A percentile compares a stretch with the other conserved stretches of the same genome.
Evolutionary conservation across 2,888 invertebrate species (phyloP).

Genomic region (Lamellibrachia columna): DNA sequence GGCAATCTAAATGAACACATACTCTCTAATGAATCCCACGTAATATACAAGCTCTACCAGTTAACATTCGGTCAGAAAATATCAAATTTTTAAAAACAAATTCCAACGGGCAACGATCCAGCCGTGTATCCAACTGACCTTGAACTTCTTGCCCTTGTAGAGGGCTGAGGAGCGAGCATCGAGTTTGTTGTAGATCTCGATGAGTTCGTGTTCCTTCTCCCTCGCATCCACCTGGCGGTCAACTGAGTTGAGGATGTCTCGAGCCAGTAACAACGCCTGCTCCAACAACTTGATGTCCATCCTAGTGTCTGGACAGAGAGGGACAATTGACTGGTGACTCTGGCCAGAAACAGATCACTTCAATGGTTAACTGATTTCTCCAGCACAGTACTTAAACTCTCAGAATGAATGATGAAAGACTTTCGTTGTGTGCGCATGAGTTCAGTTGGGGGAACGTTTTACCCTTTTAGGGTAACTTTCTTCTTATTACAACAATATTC

Average conservation of each 20-base stretch:
- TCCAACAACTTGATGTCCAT: slow-evolving; percentile 82
- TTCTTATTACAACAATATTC: too few relatives aligned
- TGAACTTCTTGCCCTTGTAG: slow-evolving; percentile 80
- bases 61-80: neutral
- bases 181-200: slow-evolving; percentile 90
- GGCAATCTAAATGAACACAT: too few relatives aligned
- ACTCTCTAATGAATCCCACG: too few relatives aligned
- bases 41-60: neutral
- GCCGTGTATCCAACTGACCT: slow-evolving; percentile 64
- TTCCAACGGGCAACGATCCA: neutral
- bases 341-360: too few relatives aligned
- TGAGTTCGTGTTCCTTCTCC: slow-evolving; percentile 86
- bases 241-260: slow-evolving; percentile 89
- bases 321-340: too few relatives aligned
- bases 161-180: slow-evolving; percentile 89
- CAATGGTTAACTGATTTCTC: too few relatives aligned
- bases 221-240: slow-evolving; percentile 93
- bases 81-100: neutral
- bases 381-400: too few relatives aligned
- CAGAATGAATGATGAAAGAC: too few relatives aligned
- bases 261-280: slow-evolving; percentile 82
- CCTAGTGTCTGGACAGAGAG: slow-evolving; percentile 71
- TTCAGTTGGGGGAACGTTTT: too few relatives aligned
- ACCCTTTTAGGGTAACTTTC: too few relatives aligned
- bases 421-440: too few relatives aligned